Conservation (phyloP, 2,888 invertebrate species). For the Sylvicola cinctus region DNA sequence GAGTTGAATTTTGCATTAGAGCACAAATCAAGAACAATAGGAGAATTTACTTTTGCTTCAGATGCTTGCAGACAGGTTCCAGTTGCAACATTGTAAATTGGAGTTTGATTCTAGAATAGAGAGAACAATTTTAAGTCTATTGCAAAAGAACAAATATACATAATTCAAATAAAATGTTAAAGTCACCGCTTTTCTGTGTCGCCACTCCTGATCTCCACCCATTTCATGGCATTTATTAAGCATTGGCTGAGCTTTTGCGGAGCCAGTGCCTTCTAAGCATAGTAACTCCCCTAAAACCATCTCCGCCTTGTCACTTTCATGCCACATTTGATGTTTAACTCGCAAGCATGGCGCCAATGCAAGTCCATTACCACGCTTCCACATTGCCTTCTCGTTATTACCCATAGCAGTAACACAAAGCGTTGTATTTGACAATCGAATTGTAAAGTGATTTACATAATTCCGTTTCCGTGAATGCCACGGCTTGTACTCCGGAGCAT, state of each 20-base stretch:
- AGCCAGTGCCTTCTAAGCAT: conserved; percentile 56
- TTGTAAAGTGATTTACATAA: conserved; percentile 49
- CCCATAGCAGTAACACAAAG: conserved; percentile 63
- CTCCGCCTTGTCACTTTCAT: conserved; percentile 64
- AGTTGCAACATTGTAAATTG: conserved; percentile 69
- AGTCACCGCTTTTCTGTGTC: conserved; percentile 47
- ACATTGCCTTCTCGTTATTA: conserved; percentile 35
- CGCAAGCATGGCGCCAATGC: conserved; percentile 48
- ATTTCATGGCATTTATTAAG: conserved; percentile 85
- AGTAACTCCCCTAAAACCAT: conserved; percentile 63
- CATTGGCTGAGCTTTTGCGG: conserved; percentile 35
- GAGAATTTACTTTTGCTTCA: conserved; percentile 24
- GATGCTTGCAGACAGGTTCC: conserved; percentile 59
- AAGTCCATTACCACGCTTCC: conserved; percentile 49
- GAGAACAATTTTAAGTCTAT: too few relatives aligned
- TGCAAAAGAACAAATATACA: conserved; percentile 1
- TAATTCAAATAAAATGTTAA: background rate
- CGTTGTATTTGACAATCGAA: conserved; percentile 47
- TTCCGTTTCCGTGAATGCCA: conserved; percentile 61
- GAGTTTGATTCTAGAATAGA: conserved; percentile 40
- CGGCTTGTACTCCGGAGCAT: conserved; percentile 45
- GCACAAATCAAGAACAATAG: conserved; percentile 38
- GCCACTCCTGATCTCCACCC: conserved; percentile 85
- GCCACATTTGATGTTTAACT: conserved; percentile 46
- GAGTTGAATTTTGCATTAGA: conserved; percentile 28